phyloP scores from a whole-genome alignment of 2,888 invertebrate species.

The Chesias legatella region DNA sequence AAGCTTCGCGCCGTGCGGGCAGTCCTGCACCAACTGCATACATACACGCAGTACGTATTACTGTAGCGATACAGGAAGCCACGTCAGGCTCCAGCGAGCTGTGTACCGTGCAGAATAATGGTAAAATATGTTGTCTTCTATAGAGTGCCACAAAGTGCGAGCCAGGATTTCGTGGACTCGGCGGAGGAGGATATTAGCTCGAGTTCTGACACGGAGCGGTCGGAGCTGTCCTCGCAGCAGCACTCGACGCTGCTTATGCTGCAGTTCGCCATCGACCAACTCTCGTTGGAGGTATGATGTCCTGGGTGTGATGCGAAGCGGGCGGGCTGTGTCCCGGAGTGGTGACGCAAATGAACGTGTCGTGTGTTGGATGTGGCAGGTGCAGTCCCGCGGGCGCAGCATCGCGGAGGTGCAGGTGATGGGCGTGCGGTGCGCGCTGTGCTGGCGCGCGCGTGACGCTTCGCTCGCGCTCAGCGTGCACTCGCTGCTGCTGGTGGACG shows the following conservation, averaged over 20 bases:
- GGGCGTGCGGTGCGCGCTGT: constrained; percentile 89
- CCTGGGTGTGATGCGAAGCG: too few species aligned
- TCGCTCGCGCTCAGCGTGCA: constrained; percentile 93
- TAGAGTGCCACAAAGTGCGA: constrained; percentile 27
- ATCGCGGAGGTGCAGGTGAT: constrained; percentile 96
- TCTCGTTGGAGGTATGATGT: constrained; percentile 86
- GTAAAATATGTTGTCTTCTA: too few species aligned
- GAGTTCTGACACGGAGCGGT: constrained; percentile 66
- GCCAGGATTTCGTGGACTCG: constrained; percentile 21
- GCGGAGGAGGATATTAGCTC: constrained; percentile 67
- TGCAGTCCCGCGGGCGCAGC: constrained; percentile 92
- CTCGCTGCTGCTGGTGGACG: constrained; percentile 95
- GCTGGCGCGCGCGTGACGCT: constrained; percentile 86
- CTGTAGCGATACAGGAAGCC: too few species aligned
- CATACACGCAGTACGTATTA: constrained; percentile 2
- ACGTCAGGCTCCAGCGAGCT: too few species aligned
- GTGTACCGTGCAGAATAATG: too few species aligned
- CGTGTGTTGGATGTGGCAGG: constrained; percentile 60
- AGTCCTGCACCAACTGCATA: constrained; percentile 33
- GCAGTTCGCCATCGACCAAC: constrained; percentile 92
- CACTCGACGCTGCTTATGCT: constrained; percentile 85
- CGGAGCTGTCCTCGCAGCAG: constrained; percentile 58
- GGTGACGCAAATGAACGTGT: too few species aligned
- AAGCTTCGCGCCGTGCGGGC: constrained; percentile 83
- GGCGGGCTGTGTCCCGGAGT: too few species aligned